Base-by-base conservation (phyloP, 2,113 vertebrate genomes). In the Etheostoma spectabile region DNA sequence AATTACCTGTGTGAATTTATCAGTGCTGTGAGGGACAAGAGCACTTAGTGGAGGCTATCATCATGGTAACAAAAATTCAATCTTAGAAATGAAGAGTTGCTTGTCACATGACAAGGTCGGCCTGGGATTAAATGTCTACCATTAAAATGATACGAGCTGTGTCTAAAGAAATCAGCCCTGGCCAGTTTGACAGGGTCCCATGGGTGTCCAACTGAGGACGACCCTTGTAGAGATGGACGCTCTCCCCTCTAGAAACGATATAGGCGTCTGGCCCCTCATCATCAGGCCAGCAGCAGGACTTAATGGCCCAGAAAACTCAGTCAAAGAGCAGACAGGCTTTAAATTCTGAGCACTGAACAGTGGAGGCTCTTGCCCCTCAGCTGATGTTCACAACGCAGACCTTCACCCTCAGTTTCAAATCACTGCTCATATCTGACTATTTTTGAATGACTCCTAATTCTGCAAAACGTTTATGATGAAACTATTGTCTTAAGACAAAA, bases 241-340 rank as follows among this genome's bases (percentile, higher is more conserved):
- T 63, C 77, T 74, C 84, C 80, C 85, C 85, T 67, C 46, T 56
- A 63, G 59, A 83, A 77, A 77, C 18, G 38, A 88, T 71, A 85
- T 38, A 73, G 74, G 72, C n/a, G 84, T 87, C 87, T 77, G 85
- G 80, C 77, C 86, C 51, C 86, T 91, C 90, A 86, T 95, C 94
- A 94, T 91, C 90, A 83, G 86, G 79, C 88, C 83, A 49, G 81
- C 89, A 88, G 84, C 88, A 83, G 88, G 84, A 93, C 86, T 94
- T 95, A 95, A 96, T 95, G 95, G 80, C 76, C 91, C 93, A 88
- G 94, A 96, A 96, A 94, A 94, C 86, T 86, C 85, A 86, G 92
- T 90, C 91, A 87, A 79, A 94, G 92, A 91, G 86, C 88, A 81
- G 88, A 68, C 77, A 64, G 88, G 86, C 87, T 88, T 92, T 89